Evolutionary conservation across 2,888 invertebrate species (phyloP).

Genomic region (Athrips mouffetella): DNA sequence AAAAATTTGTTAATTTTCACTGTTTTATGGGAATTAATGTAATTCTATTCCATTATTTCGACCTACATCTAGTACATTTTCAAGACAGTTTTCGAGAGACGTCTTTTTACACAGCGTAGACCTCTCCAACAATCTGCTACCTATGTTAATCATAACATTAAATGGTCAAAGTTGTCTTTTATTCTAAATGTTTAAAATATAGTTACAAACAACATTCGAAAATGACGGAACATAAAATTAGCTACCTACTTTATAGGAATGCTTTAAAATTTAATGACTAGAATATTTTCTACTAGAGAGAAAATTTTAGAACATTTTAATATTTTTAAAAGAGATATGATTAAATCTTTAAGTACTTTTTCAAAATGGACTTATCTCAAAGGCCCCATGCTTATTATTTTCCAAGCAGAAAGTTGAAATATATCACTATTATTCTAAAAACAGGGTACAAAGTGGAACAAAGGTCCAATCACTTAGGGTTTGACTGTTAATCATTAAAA

Average conservation of each 20-base stretch:
- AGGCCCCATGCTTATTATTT: constrained; percentile 44
- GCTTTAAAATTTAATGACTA: constrained; percentile 2
- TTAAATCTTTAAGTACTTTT: constrained; percentile 17
- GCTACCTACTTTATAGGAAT: background rate
- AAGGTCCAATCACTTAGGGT: no score
- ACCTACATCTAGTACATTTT: no score
- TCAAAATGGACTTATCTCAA: constrained; percentile 39
- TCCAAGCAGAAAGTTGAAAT: constrained; percentile 29
- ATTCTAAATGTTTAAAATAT: background rate
- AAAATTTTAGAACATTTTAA: constrained; percentile 8
- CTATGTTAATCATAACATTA: no score
- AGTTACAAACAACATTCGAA: background rate
- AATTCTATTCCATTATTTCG: no score
- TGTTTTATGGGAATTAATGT: no score
- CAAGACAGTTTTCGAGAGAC: no score
- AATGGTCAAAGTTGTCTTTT: background rate
- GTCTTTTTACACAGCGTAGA: no score
- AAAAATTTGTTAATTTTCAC: no score
- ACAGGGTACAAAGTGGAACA: no score
- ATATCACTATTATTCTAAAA: background rate
- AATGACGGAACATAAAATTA: background rate
- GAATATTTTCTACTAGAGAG: constrained; percentile 3
- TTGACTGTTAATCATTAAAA: no score
- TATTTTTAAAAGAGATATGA: constrained; percentile 27
- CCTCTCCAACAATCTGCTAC: no score